These are phyloP conservation scores for Vandiemenella viatica DNA, from an alignment of 2,888 invertebrate genomes.

Conservation along the genomic window DNA sequence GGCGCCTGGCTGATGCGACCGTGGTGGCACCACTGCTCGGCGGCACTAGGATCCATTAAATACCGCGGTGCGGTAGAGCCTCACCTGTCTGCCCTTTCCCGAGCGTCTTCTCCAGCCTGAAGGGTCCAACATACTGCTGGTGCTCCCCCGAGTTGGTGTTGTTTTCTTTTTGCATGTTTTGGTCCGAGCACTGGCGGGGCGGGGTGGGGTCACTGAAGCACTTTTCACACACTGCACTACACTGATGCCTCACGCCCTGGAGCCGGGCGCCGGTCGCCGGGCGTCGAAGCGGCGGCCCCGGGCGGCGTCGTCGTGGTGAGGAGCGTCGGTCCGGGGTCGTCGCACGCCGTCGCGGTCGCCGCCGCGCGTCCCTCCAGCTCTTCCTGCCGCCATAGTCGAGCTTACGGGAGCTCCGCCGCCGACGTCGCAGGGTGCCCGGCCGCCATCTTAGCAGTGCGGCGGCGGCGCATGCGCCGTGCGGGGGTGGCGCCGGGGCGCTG, in stretches of 20 bases:
- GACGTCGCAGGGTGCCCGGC: too few relatives aligned
- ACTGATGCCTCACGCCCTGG: too few relatives aligned
- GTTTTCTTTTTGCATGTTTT: constrained; percentile 22
- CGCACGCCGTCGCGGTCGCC: background rate
- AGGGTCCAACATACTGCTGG: constrained; percentile 95
- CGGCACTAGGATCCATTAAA: too few relatives aligned
- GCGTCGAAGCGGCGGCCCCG: background rate
- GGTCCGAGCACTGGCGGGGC: background rate
- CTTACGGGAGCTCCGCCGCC: background rate
- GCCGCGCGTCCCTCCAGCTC: background rate
- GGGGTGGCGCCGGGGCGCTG: too few relatives aligned
- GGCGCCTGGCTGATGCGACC: too few relatives aligned
- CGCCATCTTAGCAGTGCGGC: too few relatives aligned
- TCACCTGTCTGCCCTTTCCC: constrained; percentile 99
- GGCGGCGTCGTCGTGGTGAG: background rate
- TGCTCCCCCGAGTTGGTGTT: constrained; percentile 33
- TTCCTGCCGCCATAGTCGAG: background rate
- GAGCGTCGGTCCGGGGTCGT: background rate
- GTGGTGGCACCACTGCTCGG: too few relatives aligned
- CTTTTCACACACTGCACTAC: background rate
- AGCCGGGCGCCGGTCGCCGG: background rate
- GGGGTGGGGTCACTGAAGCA: background rate
- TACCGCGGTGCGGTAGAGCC: too few relatives aligned
- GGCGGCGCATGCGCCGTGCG: too few relatives aligned
- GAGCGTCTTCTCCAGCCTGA: constrained; percentile 94